Evolutionary conservation across 1,140 invertebrate genomes (phyloP).

Genomic region (Ceratina australensis): DNA sequence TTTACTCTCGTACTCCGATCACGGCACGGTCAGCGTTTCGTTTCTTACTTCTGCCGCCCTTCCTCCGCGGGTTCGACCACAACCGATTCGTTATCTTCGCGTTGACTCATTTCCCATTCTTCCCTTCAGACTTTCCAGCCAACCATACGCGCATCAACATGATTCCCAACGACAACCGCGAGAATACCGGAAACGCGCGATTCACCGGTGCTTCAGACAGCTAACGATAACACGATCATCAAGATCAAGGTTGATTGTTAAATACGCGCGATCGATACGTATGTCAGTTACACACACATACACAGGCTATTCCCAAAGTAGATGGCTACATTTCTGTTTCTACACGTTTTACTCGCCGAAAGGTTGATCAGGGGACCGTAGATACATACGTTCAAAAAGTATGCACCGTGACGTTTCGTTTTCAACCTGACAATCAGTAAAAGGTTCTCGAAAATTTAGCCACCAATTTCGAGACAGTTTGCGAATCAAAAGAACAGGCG

Average conservation of each 20-base stretch:
- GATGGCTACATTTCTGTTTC: background rate
- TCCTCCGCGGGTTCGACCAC: background rate
- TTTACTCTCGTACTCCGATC: constrained; percentile 29
- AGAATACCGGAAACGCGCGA: background rate
- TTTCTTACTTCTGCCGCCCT: constrained; percentile 9
- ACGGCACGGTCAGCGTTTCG: constrained; percentile 28
- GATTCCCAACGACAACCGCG: constrained; percentile 41
- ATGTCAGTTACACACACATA: background rate
- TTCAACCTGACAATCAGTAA: background rate
- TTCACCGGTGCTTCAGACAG: background rate
- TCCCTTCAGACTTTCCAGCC: background rate
- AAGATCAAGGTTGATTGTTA: background rate
- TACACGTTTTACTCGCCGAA: background rate
- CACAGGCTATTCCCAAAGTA: background rate
- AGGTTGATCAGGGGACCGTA: background rate
- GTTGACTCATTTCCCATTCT: background rate
- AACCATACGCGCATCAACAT: constrained; percentile 13
- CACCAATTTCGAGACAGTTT: background rate
- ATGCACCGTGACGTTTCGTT: background rate
- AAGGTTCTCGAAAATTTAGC: background rate
- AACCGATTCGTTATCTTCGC: constrained; percentile 19
- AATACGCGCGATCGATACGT: background rate
- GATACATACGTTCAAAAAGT: background rate
- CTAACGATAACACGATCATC: background rate
- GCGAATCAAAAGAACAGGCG: constrained; percentile 46